Conservation (phyloP, 2,797 vertebrate species). For the Neosilurus mollespiculum region DNA sequence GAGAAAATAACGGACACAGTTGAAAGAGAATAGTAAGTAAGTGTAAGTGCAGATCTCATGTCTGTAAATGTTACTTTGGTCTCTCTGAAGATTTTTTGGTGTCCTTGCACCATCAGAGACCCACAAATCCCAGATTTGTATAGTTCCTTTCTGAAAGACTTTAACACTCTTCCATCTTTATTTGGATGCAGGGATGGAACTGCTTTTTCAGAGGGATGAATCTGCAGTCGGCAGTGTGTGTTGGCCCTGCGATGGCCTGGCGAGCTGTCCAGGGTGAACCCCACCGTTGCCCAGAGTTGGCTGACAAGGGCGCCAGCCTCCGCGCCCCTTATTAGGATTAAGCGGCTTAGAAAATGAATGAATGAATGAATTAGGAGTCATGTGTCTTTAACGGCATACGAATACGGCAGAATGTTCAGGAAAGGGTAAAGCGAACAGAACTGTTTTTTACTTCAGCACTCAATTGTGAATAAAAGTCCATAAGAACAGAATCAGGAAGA, state of each 20-base stretch:
- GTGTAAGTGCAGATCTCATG: not conserved
- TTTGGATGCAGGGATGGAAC: not conserved
- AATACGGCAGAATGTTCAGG: not conserved
- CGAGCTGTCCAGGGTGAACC: too few relatives aligned
- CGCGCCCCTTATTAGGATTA: too few relatives aligned
- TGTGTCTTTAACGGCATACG: not conserved
- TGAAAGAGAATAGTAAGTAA: not conserved
- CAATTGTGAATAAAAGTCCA: too few relatives aligned
- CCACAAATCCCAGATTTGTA: not conserved
- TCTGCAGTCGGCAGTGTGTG: too few relatives aligned
- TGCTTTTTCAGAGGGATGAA: too few relatives aligned
- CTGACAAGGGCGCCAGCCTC: too few relatives aligned
- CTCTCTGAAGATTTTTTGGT: not conserved
- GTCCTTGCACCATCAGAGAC: not conserved
- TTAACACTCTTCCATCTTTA: not conserved
- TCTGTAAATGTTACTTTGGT: not conserved
- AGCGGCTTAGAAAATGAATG: too few relatives aligned
- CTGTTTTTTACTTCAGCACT: not conserved
- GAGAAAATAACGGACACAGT: not conserved
- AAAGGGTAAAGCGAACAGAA: not conserved
- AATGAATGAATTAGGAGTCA: too few relatives aligned
- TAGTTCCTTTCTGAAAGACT: not conserved
- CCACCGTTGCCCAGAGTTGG: too few relatives aligned
- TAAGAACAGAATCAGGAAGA: not conserved
- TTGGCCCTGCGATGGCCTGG: too few relatives aligned